Evolutionary conservation across 2,113 vertebrate species (phyloP), one percentile per base, ranked within the genome.

Genomic region (mouse (Mus musculus)): DNA sequence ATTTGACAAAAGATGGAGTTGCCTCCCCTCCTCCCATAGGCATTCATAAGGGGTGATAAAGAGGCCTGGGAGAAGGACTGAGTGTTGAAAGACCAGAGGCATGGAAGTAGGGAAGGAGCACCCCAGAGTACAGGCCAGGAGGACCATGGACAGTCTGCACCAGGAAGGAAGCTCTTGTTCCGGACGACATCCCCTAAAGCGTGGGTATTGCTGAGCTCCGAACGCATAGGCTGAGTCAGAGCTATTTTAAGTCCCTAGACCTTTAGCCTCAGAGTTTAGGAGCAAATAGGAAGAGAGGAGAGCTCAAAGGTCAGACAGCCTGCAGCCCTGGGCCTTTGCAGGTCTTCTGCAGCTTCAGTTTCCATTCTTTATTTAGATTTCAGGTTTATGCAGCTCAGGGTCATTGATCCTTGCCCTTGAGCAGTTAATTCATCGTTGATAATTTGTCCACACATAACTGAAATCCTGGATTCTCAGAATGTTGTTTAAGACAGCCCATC

Each of bases 361-460:
- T 93, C 0, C 2, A 20, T 95, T 77, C 78, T 96, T 94, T 90
- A 73, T 71, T 94, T 91, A 95, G 67, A n/a, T 91, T 73, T 88
- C 76, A 87, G 63, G 69, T 96, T 95, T 93, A n/a, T 75, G 65
- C 42, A 42, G 71, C 89, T 76, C 73, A 93, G 30, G 88, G 88
- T 78, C 30, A 7, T 75, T 91, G 93, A 94, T 80, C 96, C 61
- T 95, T 93, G 6, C 54, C 94, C 96, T n/a, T 30, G 9, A 49
- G 49, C 49, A 49, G 49, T 49, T 49, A 49, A 63, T 91, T 82
- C 0, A 75, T 95, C 76, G 81, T 3, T 92, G 92, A 77, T 92
- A 77, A 56, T 93, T 94, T 67, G 65, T 76, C 72, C 17, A 5
- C 42, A 26, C 52, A 69, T 77, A 33, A 71, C 56, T 86, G 39